Base-by-base conservation (phyloP, 2,113 vertebrate species). In the Odontesthes bonariensis region DNA sequence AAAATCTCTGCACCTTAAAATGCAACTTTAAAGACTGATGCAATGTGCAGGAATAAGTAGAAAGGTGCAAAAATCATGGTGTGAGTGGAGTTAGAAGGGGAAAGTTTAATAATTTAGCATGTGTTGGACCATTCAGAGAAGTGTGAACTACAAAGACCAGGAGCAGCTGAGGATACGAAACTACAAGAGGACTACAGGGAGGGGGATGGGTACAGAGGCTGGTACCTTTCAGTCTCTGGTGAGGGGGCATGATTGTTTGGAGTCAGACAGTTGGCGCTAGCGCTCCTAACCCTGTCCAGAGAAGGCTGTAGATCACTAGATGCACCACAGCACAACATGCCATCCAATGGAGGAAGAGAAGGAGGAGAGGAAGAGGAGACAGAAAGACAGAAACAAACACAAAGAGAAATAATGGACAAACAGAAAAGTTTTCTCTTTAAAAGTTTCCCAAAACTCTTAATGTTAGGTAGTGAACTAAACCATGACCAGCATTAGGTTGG, bases 211-310 rank as follows among this genome's bases (percentile, higher is more conserved):
- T 96, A 96, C 97, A 90, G 82, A 80, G 84, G 94, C 95, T 94
- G 93, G 96, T 99, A 99, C 98, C 98, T 99, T 96, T 98, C 96
- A 95, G 94, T 96, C 95, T 98, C 96, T 95, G 97, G 94, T 96
- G 98, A 96, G 95, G 95, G 96, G 95, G 94, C 96, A 96, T 96
- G 96, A 96, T 95, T 95, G 94, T 96, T 96, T 97, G 97, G 97
- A 94, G 95, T 96, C 96, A 99, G 97, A 97, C 98, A 99, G 96
- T 96, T 98, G 96, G 97, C 95, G 94, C 98, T 99, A 99, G 97
- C 96, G 92, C 98, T 98, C 94, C 95, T 97, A 97, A 96, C 96
- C 95, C 97, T 98, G 96, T 96, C 96, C 97, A 99, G 96, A 93
- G 96, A 96, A 93, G 97, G 96, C 95, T 97, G 96, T 69, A 98